These are phyloP conservation scores for Oostethus manadensis DNA, from an alignment of 2,113 vertebrate species.

Conservation along the genomic window DNA sequence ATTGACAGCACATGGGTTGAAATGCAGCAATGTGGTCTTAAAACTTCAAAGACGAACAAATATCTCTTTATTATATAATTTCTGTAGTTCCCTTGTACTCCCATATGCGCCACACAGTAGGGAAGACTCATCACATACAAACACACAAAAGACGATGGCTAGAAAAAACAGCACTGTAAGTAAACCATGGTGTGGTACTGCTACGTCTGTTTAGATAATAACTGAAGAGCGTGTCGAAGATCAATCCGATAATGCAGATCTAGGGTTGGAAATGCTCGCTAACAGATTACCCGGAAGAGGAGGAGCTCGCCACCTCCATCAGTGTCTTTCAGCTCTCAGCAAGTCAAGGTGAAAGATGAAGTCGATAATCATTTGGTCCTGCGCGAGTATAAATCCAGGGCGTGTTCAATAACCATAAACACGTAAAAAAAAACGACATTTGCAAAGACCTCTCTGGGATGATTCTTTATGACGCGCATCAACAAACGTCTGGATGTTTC, in stretches of 20 bases:
- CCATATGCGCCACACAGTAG: too few relatives aligned
- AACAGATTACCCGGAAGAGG: not conserved
- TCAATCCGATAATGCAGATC: not conserved
- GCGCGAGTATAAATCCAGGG: not conserved
- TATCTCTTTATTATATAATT: too few relatives aligned
- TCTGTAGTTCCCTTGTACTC: too few relatives aligned
- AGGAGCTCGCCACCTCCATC: not conserved
- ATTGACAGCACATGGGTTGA: too few relatives aligned
- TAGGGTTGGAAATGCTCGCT: not conserved
- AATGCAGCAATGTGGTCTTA: too few relatives aligned
- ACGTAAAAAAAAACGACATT: not conserved
- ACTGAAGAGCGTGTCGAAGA: not conserved
- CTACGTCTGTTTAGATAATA: not conserved
- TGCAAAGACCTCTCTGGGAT: not conserved
- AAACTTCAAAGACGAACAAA: too few relatives aligned
- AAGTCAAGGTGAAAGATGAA: slow-evolving; percentile 3
- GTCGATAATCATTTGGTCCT: not conserved
- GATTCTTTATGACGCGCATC: not conserved
- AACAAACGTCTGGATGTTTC: not conserved
- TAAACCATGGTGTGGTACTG: too few relatives aligned
- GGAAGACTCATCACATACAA: too few relatives aligned
- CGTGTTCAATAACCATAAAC: not conserved
- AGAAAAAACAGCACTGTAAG: too few relatives aligned
- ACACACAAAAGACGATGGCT: too few relatives aligned
- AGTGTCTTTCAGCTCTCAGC: not conserved